These are phyloP conservation scores for Aradus depressus DNA, from an alignment of 2,888 invertebrate species.

Conservation along the genomic window DNA sequence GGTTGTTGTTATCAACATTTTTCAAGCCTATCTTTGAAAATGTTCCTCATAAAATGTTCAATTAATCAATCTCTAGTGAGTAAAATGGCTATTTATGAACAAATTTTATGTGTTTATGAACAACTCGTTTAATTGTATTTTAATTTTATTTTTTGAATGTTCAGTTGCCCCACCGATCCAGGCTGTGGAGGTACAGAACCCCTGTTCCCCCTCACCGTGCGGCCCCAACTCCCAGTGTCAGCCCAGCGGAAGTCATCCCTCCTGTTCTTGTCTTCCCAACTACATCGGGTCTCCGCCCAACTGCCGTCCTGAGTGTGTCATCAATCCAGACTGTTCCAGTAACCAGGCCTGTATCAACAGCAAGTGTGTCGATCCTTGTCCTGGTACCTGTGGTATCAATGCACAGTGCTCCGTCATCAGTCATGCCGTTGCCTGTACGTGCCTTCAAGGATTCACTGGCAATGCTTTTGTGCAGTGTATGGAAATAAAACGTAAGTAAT, in stretches of 20 bases:
- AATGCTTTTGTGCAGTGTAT: conserved; percentile 73
- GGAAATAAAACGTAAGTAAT: conserved; percentile 42
- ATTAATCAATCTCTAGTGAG: no score
- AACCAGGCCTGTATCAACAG: conserved; percentile 68
- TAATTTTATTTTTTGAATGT: no score
- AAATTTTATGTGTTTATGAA: no score
- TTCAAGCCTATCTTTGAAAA: no score
- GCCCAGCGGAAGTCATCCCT: conserved; percentile 46
- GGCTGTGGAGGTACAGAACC: conserved; percentile 35
- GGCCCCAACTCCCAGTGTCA: conserved; percentile 69
- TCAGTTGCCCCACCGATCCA: conserved; percentile 31
- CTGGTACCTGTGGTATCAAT: conserved; percentile 67
- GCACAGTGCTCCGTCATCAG: conserved; percentile 69
- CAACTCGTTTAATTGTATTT: no score
- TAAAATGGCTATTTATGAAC: no score
- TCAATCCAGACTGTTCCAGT: conserved; percentile 67
- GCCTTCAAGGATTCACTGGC: conserved; percentile 62
- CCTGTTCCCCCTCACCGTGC: conserved; percentile 68
- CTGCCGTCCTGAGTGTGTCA: conserved; percentile 71
- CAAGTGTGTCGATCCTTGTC: conserved; percentile 71
- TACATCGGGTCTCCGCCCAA: conserved; percentile 71
- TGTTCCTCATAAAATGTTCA: no score
- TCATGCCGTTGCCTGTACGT: conserved; percentile 71
- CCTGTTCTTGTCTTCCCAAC: conserved; percentile 63
- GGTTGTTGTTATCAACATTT: no score